These are phyloP conservation scores for Phoenicopterus ruber DNA, from an alignment of 2,113 vertebrate genomes.

Conservation along the genomic window DNA sequence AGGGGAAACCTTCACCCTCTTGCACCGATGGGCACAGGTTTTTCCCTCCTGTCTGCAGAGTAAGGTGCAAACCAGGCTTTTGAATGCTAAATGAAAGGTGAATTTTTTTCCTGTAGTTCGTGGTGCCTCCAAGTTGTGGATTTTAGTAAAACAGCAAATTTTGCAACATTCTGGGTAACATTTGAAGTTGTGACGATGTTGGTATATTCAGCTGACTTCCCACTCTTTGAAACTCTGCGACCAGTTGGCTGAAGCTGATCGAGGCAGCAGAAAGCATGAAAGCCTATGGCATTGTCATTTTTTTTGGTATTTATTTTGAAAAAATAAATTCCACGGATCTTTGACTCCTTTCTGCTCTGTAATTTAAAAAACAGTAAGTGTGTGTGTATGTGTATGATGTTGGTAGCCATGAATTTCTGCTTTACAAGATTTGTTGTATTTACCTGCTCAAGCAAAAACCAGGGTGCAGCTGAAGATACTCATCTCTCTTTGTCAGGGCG, in stretches of 20 bases:
- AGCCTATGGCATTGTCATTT: too few species aligned
- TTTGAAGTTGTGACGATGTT: background rate
- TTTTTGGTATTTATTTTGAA: background rate
- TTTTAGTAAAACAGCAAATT: background rate
- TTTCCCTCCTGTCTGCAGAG: background rate
- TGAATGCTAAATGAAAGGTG: background rate
- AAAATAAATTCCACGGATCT: background rate
- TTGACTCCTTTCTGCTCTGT: background rate
- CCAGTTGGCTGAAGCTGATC: background rate
- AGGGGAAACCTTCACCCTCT: background rate
- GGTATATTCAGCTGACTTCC: background rate
- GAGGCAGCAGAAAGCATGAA: background rate
- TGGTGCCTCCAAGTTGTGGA: background rate
- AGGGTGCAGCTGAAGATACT: background rate
- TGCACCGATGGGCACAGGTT: background rate
- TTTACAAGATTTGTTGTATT: background rate
- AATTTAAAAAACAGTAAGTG: background rate
- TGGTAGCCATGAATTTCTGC: background rate
- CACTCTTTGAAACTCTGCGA: background rate
- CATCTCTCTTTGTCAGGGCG: background rate
- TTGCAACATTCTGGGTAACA: background rate
- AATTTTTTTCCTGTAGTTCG: background rate
- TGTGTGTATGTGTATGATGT: too few species aligned
- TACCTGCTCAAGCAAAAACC: background rate
- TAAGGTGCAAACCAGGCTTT: background rate